phyloP scores from a whole-genome alignment of 1,140 invertebrate genomes.

The Dreissena rostriformis region DNA sequence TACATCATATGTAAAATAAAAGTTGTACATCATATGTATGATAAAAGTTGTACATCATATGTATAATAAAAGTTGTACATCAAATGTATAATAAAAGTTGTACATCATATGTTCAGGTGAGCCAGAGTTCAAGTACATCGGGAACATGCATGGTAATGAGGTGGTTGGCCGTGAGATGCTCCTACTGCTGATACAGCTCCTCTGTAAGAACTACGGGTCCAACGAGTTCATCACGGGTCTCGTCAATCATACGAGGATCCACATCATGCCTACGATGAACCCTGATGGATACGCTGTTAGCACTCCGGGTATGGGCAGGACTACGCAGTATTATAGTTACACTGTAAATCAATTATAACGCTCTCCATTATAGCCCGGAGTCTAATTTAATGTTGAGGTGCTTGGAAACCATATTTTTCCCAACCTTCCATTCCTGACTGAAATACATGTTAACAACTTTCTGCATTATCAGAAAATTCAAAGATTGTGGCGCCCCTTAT shows the following conservation, averaged over 20 bases:
- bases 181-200: slow-evolving; percentile 82
- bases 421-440: too few relatives aligned
- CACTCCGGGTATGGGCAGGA: slow-evolving; percentile 85
- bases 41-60: too few relatives aligned
- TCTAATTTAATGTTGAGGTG: too few relatives aligned
- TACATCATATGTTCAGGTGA: slow-evolving; percentile 70
- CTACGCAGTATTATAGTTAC: too few relatives aligned
- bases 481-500: too few relatives aligned
- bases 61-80: too few relatives aligned
- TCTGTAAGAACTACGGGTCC: slow-evolving; percentile 89
- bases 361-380: too few relatives aligned
- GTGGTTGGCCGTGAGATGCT: slow-evolving; percentile 92
- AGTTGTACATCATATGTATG: too few relatives aligned
- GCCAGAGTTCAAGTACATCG: slow-evolving; percentile 90
- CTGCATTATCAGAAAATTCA: too few relatives aligned
- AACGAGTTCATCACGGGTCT: slow-evolving; percentile 86
- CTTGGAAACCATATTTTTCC: too few relatives aligned
- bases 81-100: neutral
- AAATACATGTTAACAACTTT: too few relatives aligned
- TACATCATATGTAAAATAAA: slow-evolving; percentile 31
- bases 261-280: slow-evolving; percentile 94
- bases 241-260: slow-evolving; percentile 91
- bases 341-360: too few relatives aligned
- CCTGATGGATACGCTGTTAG: slow-evolving; percentile 93
- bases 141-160: slow-evolving; percentile 96